These are phyloP conservation scores for Cheilosia urbana DNA, from an alignment of 2,888 invertebrate species.

Conservation along the genomic window DNA sequence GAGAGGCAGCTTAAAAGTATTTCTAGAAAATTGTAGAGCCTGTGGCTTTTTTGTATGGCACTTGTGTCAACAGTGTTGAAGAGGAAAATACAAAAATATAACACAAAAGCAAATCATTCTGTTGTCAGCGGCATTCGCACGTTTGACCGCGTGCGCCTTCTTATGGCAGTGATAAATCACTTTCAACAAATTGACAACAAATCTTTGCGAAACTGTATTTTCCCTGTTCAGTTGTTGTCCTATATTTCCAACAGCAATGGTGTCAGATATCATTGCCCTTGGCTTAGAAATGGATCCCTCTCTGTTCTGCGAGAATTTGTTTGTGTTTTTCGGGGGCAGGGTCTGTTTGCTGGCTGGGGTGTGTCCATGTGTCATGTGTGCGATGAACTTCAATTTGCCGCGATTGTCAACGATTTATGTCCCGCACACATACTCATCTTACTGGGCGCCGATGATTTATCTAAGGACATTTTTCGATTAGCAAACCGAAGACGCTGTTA, in stretches of 20 bases:
- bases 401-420: slow-evolving; percentile 68
- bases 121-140: slow-evolving; percentile 63
- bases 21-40: slow-evolving; percentile 20
- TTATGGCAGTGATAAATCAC: slow-evolving; percentile 72
- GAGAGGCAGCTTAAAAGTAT: background rate
- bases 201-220: slow-evolving; percentile 70
- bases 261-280: slow-evolving; percentile 53
- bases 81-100: slow-evolving; percentile 7
- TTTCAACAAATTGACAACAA: slow-evolving; percentile 68
- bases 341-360: background rate
- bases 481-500: slow-evolving; percentile 23
- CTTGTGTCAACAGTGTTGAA: slow-evolving; percentile 44
- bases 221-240: slow-evolving; percentile 58
- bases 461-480: slow-evolving; percentile 40
- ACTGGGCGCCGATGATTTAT: slow-evolving; percentile 38
- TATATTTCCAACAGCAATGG: slow-evolving; percentile 56
- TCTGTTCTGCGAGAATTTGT: background rate
- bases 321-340: background rate
- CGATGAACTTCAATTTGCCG: slow-evolving; percentile 67
- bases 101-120: slow-evolving; percentile 62
- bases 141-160: slow-evolving; percentile 58
- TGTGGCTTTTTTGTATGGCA: slow-evolving; percentile 51
- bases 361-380: slow-evolving; percentile 13
- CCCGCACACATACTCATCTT: slow-evolving; percentile 20
- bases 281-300: slow-evolving; percentile 2